A percentile compares a stretch with the other conserved stretches of the same genome.
phyloP scores from a whole-genome alignment of 2,888 invertebrate species.

The Ctenicera cuprea region DNA sequence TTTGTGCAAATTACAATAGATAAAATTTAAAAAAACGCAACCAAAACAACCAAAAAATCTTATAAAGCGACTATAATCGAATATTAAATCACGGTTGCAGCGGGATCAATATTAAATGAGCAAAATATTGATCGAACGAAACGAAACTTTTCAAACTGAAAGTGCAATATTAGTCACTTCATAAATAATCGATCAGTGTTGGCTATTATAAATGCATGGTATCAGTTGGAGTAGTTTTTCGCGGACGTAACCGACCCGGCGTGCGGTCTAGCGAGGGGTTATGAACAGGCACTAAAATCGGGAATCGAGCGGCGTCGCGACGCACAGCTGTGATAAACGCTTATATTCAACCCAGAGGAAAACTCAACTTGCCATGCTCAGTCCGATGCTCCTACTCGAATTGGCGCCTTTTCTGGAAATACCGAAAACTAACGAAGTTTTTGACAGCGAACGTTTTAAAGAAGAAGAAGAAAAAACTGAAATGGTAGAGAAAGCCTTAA shows the following conservation, averaged over 20 bases:
- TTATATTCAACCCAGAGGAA: conserved; percentile 34
- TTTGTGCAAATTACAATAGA: background rate
- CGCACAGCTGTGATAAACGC: conserved; percentile 47
- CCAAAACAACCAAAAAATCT: background rate
- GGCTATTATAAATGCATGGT: background rate
- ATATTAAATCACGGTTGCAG: conserved; percentile 5
- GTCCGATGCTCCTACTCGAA: conserved; percentile 17
- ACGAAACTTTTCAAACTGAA: background rate
- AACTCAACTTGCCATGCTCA: conserved; percentile 46
- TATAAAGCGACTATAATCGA: background rate
- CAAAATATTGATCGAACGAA: background rate
- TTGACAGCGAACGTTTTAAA: background rate
- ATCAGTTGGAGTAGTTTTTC: background rate
- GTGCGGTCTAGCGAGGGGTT: conserved; percentile 37
- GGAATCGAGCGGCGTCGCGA: conserved; percentile 53
- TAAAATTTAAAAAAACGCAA: background rate
- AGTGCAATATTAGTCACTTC: background rate
- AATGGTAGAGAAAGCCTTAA: too few species aligned
- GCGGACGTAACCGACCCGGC: conserved; percentile 4
- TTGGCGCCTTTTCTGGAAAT: background rate
- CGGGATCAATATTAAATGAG: conserved; percentile 21
- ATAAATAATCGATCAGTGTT: conserved; percentile 8
- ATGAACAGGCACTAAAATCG: conserved; percentile 49
- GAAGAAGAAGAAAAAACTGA: too few species aligned
- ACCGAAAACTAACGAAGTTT: background rate